Percentiles rank a stretch among this genome's conserved stretches.
Conservation (phyloP, 2,797 vertebrate species). For the Sebastes taczanowskii region DNA sequence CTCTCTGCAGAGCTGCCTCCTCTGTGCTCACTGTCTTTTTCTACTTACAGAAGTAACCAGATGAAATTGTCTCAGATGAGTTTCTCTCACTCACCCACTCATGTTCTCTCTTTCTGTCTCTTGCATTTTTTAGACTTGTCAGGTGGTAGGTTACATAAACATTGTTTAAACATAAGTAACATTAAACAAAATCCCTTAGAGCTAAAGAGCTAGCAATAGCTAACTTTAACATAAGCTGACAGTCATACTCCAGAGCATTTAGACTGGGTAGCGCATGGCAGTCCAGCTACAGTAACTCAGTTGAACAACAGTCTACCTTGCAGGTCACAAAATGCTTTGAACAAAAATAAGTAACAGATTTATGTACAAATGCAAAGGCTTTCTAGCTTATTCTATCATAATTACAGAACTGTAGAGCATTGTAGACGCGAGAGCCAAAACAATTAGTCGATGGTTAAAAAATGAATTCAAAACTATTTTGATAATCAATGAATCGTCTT, state of each 20-base stretch:
- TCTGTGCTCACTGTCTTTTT: not conserved
- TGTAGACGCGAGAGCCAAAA: not conserved
- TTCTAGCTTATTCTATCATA: not conserved
- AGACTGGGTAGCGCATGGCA: not conserved
- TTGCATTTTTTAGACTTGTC: not conserved
- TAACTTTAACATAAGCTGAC: not conserved
- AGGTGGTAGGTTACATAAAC: not conserved
- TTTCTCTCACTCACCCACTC: not conserved
- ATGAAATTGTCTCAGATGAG: not conserved
- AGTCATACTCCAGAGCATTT: not conserved
- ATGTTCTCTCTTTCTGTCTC: conserved; percentile 4
- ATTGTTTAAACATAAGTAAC: not conserved
- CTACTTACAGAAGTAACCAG: not conserved
- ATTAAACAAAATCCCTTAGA: not conserved
- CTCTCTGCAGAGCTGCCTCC: not conserved
- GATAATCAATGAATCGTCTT: not conserved
- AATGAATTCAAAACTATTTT: not conserved
- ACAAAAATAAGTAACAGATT: not conserved
- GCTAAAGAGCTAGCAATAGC: not conserved
- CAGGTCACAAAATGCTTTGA: not conserved
- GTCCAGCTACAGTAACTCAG: not conserved
- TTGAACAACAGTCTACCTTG: not conserved
- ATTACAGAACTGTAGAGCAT: not conserved
- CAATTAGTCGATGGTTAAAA: not conserved
- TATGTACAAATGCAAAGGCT: not conserved